Evolutionary conservation across 2,797 vertebrate species (phyloP), one percentile per base, ranked within the genome.

Genomic region (Heterohyrax brucei): DNA sequence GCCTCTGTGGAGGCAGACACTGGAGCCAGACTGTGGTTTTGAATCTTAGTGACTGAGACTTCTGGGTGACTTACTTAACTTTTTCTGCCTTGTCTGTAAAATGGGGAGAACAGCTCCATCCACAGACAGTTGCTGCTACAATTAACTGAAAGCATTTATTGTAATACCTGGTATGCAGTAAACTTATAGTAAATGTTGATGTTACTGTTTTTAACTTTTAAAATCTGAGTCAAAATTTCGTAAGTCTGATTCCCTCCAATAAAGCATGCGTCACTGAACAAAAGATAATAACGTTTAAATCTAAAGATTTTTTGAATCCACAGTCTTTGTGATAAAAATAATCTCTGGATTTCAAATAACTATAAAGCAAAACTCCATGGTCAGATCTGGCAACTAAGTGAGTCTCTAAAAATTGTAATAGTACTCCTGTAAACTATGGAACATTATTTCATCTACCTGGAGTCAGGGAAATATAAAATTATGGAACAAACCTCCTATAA

Each of bases 281-380:
- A 72, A 76, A 79, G n/a, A 53, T 22, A 72, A 50, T 64, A 77
- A 82, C 75, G 39, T 44, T 80, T 50, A 80, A 26, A 87, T 5
- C 24, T 21, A 44, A 61, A 89, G 73, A 64, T 44, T 7, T 18
- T 61, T 79, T 50, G 50, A 90, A 62, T 53, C 44, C 50, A n/a
- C 10, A 88, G 30, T 22, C 80, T 92, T 78, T 84, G 9, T 30
- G 81, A 44, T 75, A 72, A 39, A 28, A 70, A 7, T 83, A 30
- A 91, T 92, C 73, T 26, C 72, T 30, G n/a, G 53, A 66, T 86
- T 81, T 76, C 50, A 79, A 84, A 90, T 80, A 53, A 91, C 22
- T 24, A 46, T 30, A 91, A n/a, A 78, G 53, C 73, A 62, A 39
- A 94, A 66, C 18, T 28, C 33, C 50, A 46, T 66, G 39, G 46